Evolutionary conservation across 2,888 invertebrate species (phyloP), one percentile per base, ranked within the genome.

Genomic region (Caenorhabditis sinica): DNA sequence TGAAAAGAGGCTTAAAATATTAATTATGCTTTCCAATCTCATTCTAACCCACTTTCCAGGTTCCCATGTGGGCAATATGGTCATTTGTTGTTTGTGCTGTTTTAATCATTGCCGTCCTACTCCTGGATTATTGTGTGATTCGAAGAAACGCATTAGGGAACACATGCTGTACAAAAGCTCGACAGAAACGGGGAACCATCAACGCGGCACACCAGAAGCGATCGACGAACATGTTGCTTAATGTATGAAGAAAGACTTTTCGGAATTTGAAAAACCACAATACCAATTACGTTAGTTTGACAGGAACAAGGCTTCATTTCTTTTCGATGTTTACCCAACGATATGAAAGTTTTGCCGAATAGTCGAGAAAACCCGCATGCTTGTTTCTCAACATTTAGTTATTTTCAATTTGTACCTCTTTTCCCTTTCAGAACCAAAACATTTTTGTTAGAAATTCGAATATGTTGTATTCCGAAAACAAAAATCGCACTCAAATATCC

Each of bases 11-110:
- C 33, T 4, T 9, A 36, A 36, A 36, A 36, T 36, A n/a, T 36
- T 36, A 9, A 9, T 36, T 36, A 40, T 2, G 13, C 40, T 40
- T 2, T 40, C 13, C 40, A 40, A 40, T 6, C 13, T 40, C 8
- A 36, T 36, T n/a, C n/a, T n/a, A 36, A 36, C 6, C 6, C 13
- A 40, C 13, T 43, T 61, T 85, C n/a, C 56, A 87, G 86, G 89
- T 91, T 8, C 91, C 91, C 2, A 86, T 87, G 30, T 91, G 91
- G 91, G 91, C 91, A 1, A 89, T 92, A 65, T 91, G 88, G 87
- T 74, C 86, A 8, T 92, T 91, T 74, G 87, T 85, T 23, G 86
- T 84, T 30, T 91, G 91, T 73, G 87, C 86, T 33, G 58, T 88
- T 6, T 56, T 91, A 25, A 91, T 90, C 28, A 86, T 89, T 25